Conservation (phyloP, 2,888 invertebrate genomes). For the Zhengitettix transpicula region DNA sequence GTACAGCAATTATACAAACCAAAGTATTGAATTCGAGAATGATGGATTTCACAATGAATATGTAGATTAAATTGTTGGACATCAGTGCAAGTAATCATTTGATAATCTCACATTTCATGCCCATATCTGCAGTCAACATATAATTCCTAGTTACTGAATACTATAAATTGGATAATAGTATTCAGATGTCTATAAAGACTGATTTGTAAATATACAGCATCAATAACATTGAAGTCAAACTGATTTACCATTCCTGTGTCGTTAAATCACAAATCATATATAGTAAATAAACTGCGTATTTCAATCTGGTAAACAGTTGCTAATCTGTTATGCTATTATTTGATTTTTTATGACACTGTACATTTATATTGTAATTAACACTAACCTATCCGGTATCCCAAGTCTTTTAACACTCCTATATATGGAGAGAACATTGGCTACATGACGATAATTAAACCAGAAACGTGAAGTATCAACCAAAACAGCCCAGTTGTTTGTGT, state of each 20-base stretch:
- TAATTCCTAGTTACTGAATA: too few relatives aligned
- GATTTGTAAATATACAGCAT: too few relatives aligned
- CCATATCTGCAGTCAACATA: background rate
- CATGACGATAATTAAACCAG: constrained; percentile 99
- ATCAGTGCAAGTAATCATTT: background rate
- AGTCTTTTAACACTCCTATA: constrained; percentile 94
- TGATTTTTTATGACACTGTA: too few relatives aligned
- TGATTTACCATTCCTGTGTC: too few relatives aligned
- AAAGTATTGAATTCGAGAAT: background rate
- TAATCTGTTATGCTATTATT: too few relatives aligned
- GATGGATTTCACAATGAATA: too few relatives aligned
- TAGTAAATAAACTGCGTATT: too few relatives aligned
- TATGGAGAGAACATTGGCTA: constrained; percentile 94
- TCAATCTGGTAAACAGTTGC: too few relatives aligned
- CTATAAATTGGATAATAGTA: too few relatives aligned
- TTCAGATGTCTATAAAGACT: too few relatives aligned
- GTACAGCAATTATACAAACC: background rate
- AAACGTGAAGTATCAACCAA: constrained; percentile 95
- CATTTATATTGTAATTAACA: background rate
- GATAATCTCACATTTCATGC: background rate
- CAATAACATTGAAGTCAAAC: too few relatives aligned
- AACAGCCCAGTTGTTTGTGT: constrained; percentile 99
- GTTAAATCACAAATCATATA: too few relatives aligned
- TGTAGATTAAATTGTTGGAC: background rate
- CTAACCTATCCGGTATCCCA: constrained; percentile 82